A percentile compares a stretch with the other conserved stretches of the same genome.
Evolutionary conservation across 2,888 invertebrate genomes (phyloP).

Genomic region (Itoplectis maculator): DNA sequence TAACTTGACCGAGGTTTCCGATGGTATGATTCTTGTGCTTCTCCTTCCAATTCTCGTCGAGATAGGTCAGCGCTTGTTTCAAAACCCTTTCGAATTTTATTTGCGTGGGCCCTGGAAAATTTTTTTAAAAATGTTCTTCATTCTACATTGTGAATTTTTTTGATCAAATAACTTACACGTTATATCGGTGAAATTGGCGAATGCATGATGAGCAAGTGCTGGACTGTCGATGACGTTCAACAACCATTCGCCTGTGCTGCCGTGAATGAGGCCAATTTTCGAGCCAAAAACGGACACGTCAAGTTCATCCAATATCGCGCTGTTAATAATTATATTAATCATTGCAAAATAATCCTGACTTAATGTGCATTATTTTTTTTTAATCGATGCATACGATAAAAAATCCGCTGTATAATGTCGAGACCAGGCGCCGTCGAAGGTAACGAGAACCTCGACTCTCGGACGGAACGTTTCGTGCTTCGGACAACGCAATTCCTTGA

Average conservation of each 20-base stretch:
- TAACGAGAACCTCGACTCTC: constrained; percentile 74
- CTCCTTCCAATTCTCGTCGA: constrained; percentile 73
- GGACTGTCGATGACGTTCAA: constrained; percentile 87
- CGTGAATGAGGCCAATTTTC: constrained; percentile 87
- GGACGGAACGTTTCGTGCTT: constrained; percentile 59
- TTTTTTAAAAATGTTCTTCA: background rate
- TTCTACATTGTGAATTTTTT: background rate
- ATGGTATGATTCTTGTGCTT: constrained; percentile 68
- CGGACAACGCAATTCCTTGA: constrained; percentile 72
- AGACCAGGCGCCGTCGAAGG: constrained; percentile 78
- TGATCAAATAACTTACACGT: constrained; percentile 71
- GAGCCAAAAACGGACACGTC: constrained; percentile 87
- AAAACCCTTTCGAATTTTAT: constrained; percentile 74
- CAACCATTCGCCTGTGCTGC: constrained; percentile 87
- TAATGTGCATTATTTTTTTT: background rate
- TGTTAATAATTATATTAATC: constrained; percentile 74
- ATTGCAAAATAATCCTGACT: background rate
- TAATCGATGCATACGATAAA: constrained; percentile 70
- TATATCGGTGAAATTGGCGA: constrained; percentile 72
- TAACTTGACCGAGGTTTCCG: constrained; percentile 77
- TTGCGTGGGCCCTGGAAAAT: constrained; percentile 73
- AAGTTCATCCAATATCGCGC: constrained; percentile 86
- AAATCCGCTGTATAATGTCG: constrained; percentile 73
- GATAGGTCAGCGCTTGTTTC: constrained; percentile 65
- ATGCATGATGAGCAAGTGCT: constrained; percentile 82